Evolutionary conservation across 1,140 invertebrate species (phyloP), one percentile per base, ranked within the genome.

Genomic region (Achatina immaculata): DNA sequence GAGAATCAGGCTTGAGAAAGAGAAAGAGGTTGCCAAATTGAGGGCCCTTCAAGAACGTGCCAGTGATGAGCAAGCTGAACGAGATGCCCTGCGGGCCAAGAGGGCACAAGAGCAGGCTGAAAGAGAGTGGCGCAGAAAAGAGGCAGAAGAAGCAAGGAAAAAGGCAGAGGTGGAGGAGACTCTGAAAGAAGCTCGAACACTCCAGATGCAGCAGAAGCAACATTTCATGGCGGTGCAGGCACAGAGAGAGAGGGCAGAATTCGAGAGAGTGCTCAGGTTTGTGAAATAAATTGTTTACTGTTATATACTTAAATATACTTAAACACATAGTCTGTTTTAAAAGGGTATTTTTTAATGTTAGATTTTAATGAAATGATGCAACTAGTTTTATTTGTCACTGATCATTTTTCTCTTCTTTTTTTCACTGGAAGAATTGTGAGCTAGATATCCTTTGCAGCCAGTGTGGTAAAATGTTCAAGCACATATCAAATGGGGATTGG

Each of bases 171-270:
- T 83, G 31, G 90, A 91, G 75, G 87, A 82, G 11, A 88, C 88
- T 84, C 80, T 92, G 82, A 90, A 88, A 69, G 73, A 87, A n/a
- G 91, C 91, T 14, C 81, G 91, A 55, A 83, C 86, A 28, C 82
- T 87, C 48, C 91, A 92, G 85, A 89, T 90, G 88, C 78, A 88
- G 65, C 87, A 91, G 80, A 92, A 91, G 83, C 89, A 91, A 78
- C 90, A 90, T 76, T 90, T 88, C 80, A 83, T 91, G 51, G 91
- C 90, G n/a, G 88, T 91, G n/a, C 90, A 92, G 84, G 91, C 90
- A 28, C 88, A 91, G 73, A 83, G 89, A 38, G 91, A 92, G 76
- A 84, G 90, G 55, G 85, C 85, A 31, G 91, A 92, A 76, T 91
- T 91, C 86, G 90, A 92, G 78, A 82, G 88, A 73, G 90, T 91